Base-by-base conservation (phyloP, 2,797 vertebrate genomes). In the Cynopterus sphinx region DNA sequence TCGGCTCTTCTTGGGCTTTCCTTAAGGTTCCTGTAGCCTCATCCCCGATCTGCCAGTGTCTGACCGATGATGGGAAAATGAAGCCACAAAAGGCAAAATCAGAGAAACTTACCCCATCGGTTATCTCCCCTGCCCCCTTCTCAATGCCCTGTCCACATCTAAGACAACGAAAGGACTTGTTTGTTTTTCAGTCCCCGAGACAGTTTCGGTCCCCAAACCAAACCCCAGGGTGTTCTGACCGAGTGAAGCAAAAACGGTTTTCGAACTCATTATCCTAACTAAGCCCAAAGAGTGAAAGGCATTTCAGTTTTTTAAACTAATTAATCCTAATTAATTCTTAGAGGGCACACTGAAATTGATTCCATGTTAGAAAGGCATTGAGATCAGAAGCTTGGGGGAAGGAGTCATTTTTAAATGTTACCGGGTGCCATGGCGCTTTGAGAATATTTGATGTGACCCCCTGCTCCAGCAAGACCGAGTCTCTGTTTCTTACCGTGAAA, bases 201-300 rank as follows among this genome's bases (percentile, higher is more conserved):
- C 39, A 83, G 75, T 70, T 65, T 67, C 85, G 83, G 17, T 63
- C 57, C 36, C 33, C 49, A 67, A 57, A 65, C 49, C 33, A 78
- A 83, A 81, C 57, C 33, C 92, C 46, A 46, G 74, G 2, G 49
- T 26, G 17, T 55, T 24, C n/a, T 55, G 51, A 74, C 63, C 74
- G 84, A 67, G 53, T 13, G 33, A 49, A 63, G 26, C n/a, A 49
- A 39, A 39, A 57, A 59, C 5, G 0, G 49, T 39, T n/a, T 70
- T 63, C 51, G 71, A 84, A 90, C 67, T 70, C 10, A 26, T 33
- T 77, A 65, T 87, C 95, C 53, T 90, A 81, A 90, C 78, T 92
- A 84, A 95, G 61, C 16, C n/a, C 53, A 43, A 55, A 74, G 65
- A 90, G 11, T 81, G 57, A 84, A 49, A 63, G 77, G 46, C 33